Evolutionary conservation across 2,113 vertebrate species (phyloP).

Genomic region (Gopherus flavomarginatus): DNA sequence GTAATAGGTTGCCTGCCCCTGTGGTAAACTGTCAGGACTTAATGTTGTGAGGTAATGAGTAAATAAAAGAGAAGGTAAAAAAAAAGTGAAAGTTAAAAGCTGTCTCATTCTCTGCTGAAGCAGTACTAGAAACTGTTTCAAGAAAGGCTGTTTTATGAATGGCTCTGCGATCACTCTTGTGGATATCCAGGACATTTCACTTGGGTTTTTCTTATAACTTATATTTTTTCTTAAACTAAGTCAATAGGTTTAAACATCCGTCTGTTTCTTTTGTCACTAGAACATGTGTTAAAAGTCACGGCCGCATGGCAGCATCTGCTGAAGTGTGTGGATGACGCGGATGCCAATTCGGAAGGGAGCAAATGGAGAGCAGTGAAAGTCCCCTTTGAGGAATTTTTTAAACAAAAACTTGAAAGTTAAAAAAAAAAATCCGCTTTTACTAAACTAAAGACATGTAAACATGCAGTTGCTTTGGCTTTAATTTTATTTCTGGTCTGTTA

Average conservation of each 20-base stretch:
- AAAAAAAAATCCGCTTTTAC: slow-evolving; percentile 1
- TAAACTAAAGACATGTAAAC: neutral
- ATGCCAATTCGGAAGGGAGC: rapidly evolving
- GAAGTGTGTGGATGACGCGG: neutral
- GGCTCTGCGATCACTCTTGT: neutral
- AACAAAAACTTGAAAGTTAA: slow-evolving; percentile 50
- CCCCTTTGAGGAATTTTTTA: slow-evolving; percentile 42
- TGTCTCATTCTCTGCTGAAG: neutral
- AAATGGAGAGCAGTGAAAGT: neutral
- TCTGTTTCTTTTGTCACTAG: neutral
- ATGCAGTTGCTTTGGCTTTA: neutral
- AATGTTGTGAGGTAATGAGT: rapidly evolving
- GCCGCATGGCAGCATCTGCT: neutral
- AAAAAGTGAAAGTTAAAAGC: neutral
- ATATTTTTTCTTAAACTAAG: neutral
- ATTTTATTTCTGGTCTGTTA: slow-evolving; percentile 47
- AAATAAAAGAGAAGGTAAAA: rapidly evolving
- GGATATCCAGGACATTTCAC: neutral
- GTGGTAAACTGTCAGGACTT: neutral
- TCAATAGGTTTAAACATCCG: neutral
- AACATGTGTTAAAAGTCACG: neutral
- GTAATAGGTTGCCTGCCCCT: too few relatives aligned
- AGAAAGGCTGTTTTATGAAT: neutral
- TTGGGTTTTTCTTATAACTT: neutral
- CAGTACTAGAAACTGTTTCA: neutral